Evolutionary conservation across 2,113 vertebrate species (phyloP), one percentile per base, ranked within the genome.

Genomic region (Gymnorhina tibicen): DNA sequence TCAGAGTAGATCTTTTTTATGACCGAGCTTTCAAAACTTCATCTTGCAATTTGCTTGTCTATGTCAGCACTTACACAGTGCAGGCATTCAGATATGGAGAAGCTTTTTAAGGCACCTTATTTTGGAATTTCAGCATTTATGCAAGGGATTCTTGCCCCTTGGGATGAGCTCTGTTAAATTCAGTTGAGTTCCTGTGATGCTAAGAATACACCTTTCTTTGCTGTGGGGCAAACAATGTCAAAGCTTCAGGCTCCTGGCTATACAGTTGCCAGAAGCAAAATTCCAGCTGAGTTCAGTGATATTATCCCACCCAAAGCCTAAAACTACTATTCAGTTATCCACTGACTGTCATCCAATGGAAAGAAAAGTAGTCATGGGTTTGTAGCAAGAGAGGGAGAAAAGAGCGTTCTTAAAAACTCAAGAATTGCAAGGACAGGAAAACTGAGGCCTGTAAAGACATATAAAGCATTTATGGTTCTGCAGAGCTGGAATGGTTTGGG

Each of bases 61-160:
- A 5, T 78, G 68, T 91, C 77, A 84, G 73, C 62, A 44, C 27
- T 84, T 89, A 28, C 4, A 42, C 47, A 41, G 41, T n/a, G 7
- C 47, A 72, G n/a, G 8, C n/a, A 60, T 74, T 91, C 32, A 30
- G 58, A 42, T 63, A 47, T 41, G 19, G 24, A 47, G 33, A 70
- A 86, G 39, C 56, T 82, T 90, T 79, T 81, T 42, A 77, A 62
- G 42, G 35, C 49, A 35, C 52, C 33, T 79, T 80, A 55, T 73
- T 95, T 86, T 70, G 72, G 85, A 84, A 80, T 84, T 77, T 88
- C 88, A 86, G 63, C 87, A 63, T 67, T 96, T 80, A 70, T 81
- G 78, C 62, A 77, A 70, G 70, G 26, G n/a, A 70, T 91, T 93
- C 56, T 55, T 92, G 39, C 10, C 72, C 32, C 67, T 77, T 80